These are phyloP conservation scores for Trissonchulus sp. DNA, from an alignment of 2,888 invertebrate genomes.

Conservation along the genomic window DNA sequence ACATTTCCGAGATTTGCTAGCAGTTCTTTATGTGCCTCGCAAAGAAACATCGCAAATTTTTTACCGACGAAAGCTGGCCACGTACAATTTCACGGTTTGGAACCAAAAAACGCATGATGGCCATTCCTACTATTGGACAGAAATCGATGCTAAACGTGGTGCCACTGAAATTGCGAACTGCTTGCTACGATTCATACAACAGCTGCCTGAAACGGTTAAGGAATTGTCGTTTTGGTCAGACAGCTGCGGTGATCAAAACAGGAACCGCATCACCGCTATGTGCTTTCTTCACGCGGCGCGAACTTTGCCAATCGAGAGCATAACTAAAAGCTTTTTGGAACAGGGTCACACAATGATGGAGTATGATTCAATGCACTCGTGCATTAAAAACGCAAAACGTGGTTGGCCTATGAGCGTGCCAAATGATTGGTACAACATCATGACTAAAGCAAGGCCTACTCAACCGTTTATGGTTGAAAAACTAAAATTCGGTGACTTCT, in stretches of 20 bases:
- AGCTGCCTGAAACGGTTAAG: constrained; percentile 24
- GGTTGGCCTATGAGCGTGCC: not conserved
- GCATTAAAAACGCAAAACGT: not conserved
- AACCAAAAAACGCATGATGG: not conserved
- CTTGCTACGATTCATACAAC: not conserved
- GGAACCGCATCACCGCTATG: not conserved
- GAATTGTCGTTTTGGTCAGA: constrained; percentile 23
- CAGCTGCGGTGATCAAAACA: constrained; percentile 25
- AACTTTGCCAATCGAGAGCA: not conserved
- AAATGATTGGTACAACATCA: not conserved
- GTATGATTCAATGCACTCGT: constrained; percentile 24
- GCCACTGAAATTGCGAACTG: constrained; percentile 22
- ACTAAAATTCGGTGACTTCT: not conserved
- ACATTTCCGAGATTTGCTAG: constrained; percentile 27
- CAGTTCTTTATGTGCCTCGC: constrained; percentile 21
- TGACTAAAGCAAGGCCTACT: constrained; percentile 1
- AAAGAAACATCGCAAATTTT: constrained; percentile 19
- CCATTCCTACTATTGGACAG: constrained; percentile 27
- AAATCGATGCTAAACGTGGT: constrained; percentile 24
- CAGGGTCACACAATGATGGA: constrained; percentile 28
- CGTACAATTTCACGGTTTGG: constrained; percentile 26
- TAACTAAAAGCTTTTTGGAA: constrained; percentile 18
- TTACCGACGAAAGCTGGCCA: constrained; percentile 25
- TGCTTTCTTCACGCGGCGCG: not conserved
- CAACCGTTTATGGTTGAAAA: not conserved